Evolutionary conservation across 2,888 invertebrate species (phyloP), one percentile per base, ranked within the genome.

Genomic region (Anarsia innoxiella): DNA sequence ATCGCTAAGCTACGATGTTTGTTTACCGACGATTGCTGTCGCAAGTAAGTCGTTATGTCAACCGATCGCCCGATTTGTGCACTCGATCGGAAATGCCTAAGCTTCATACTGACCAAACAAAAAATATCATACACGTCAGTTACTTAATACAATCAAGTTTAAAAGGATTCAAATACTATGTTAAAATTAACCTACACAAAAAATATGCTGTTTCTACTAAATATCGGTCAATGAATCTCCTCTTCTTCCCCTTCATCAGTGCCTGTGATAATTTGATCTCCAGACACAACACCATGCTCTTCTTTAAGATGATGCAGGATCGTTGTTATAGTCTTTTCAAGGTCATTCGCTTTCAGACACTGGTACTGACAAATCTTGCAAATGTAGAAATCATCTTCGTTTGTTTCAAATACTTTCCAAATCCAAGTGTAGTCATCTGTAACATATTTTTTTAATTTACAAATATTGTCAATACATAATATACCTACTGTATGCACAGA

Each of bases 321-420:
- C 34, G 46, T 49, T 2, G 48, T 41, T 25, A 75, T 52, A 41
- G 64, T 74, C 30, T 57, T 59, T 1, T 67, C 67, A 0, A 57
- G 14, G 34, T 71, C 66, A 2, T 43, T 48, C 36, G 55, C 59
- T 44, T 70, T 75, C 19, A 57, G 39, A 32, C 70, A 65, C 27
- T 65, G 67, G 56, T 60, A 73, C 40, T 75, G 72, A 44, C 83
- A 84, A 44, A 84, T 82, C 51, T 77, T 82, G 62, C 84, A 84
- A 1, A 64, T 58, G 56, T 68, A 78, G 45, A 53, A 62, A n/a
- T 65, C 59, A 0, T 62, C 61, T 1, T 70, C 72, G 1, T 50
- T 55, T 6, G 38, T 48, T 16, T 75, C 74, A 40, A 83, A 83
- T 19, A 84, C 78, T 42, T 83, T 82, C 84, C 84, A 84, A 0